Base-by-base conservation (phyloP, 2,888 invertebrate species). In the Eubasilissa splendida region DNA sequence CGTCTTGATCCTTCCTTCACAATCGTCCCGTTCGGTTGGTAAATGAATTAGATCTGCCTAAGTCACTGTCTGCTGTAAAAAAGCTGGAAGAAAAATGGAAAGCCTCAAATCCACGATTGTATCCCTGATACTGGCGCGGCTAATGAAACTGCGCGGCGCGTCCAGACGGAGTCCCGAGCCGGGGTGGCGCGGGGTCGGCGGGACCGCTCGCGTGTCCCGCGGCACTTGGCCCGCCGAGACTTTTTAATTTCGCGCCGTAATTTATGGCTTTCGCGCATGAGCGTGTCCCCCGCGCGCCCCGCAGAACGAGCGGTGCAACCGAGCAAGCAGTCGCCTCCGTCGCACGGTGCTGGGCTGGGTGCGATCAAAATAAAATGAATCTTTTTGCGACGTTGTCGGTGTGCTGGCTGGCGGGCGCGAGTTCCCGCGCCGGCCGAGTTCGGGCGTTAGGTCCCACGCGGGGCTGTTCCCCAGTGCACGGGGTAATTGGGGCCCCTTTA, bases 181-280 rank as follows among this genome's bases (percentile, higher is more conserved):
- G 50, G 52, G 12, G 71, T 12, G 68, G 70, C 71, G 76, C 54
- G 60, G 53, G 63, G 80, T 68, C 77, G 53, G 53, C 59, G 71
- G 56, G 75, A 80, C 12, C 52, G 82, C 50, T 83, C 66, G 83
- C 83, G 82, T 83, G 83, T 76, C 77, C 70, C 71, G 75, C 74
- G 75, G 83, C 83, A 83, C 79, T 83, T 83, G 82, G 60, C 54
- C 79, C 76, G 65, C 42, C 77, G 82, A 80, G 82, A 82, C 82
- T 83, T 83, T 83, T 83, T 83, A 82, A 83, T 83, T 83, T 83
- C 77, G 77, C 75, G 77, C 68, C 63, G 82, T 83, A 80, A 83
- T 83, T 83, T 83, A 83, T 83, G 78, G 80, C 79, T 76, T 58
- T 75, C 63, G 83, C 78, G 83, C 83, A 83, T 82, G 83, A 83